phyloP scores from a whole-genome alignment of 1,140 invertebrate genomes.

The Chironomus tepperi region DNA sequence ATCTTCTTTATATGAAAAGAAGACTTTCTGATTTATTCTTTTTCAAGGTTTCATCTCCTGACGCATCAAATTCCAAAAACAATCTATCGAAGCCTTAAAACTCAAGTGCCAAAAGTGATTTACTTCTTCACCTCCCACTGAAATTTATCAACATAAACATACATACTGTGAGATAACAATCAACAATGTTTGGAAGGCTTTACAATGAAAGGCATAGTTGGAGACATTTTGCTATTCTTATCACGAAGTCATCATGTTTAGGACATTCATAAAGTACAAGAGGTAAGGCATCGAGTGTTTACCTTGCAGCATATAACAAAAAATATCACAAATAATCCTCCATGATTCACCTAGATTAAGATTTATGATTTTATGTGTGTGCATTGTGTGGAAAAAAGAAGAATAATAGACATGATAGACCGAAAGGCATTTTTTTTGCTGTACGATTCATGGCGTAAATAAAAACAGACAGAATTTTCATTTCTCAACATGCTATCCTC shows the following conservation, averaged over 20 bases:
- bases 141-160: no score
- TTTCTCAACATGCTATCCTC: constrained; percentile 3
- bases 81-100: no score
- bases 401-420: background rate
- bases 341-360: constrained; percentile 16
- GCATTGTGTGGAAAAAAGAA: background rate
- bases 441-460: background rate
- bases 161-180: no score
- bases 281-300: background rate
- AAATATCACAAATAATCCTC: background rate
- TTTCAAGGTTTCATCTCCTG: no score
- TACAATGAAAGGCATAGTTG: no score
- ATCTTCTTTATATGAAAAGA: no score
- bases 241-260: background rate
- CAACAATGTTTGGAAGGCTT: no score
- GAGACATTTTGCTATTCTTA: background rate
- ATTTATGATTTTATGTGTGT: constrained; percentile 11
- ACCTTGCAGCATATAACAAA: constrained; percentile 3
- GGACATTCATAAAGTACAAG: no score
- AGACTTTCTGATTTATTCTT: no score
- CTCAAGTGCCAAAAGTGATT: no score
- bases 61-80: no score
- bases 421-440: background rate
- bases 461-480: constrained; percentile 18
- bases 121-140: no score